Percentiles rank a stretch among this genome's conserved stretches.
These are phyloP conservation scores for Glandiceps talaboti DNA, from an alignment of 53 echinoderm and acorn worm genomes.

Conservation along the genomic window DNA sequence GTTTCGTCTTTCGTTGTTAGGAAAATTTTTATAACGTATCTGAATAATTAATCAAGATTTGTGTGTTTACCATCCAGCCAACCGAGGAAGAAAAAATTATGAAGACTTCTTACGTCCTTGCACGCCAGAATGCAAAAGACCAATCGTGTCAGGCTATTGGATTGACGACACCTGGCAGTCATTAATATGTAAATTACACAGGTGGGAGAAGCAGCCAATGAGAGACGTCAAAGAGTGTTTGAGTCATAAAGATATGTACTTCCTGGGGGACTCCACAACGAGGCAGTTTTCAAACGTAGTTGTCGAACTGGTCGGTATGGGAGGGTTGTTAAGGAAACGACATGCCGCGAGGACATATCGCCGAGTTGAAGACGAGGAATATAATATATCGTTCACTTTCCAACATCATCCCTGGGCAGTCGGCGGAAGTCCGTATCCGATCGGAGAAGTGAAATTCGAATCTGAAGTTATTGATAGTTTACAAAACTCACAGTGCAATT, in stretches of 20 bases:
- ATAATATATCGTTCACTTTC: neutral
- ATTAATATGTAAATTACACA: neutral
- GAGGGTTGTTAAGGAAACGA: neutral
- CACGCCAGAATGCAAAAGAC: neutral
- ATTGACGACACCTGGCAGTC: neutral
- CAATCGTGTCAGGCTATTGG: neutral
- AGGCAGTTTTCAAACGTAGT: constrained; percentile 1
- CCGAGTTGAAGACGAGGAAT: neutral
- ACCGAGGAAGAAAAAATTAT: too few relatives aligned
- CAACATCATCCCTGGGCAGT: neutral
- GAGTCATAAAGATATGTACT: neutral
- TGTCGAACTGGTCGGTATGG: constrained; percentile 5
- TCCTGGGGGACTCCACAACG: neutral
- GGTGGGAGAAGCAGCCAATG: neutral
- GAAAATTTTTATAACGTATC: too few relatives aligned
- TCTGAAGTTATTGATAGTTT: neutral
- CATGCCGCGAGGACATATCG: neutral
- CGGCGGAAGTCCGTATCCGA: neutral
- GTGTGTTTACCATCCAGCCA: too few relatives aligned
- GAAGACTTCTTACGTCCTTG: neutral
- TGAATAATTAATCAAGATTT: too few relatives aligned
- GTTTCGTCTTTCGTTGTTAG: too few relatives aligned
- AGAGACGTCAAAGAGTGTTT: neutral
- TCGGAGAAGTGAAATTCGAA: neutral
- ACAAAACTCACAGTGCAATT: neutral